A percentile compares a stretch with the other conserved stretches of the same genome.
phyloP scores from a whole-genome alignment of 2,113 vertebrate genomes.

The Phycodurus eques region DNA sequence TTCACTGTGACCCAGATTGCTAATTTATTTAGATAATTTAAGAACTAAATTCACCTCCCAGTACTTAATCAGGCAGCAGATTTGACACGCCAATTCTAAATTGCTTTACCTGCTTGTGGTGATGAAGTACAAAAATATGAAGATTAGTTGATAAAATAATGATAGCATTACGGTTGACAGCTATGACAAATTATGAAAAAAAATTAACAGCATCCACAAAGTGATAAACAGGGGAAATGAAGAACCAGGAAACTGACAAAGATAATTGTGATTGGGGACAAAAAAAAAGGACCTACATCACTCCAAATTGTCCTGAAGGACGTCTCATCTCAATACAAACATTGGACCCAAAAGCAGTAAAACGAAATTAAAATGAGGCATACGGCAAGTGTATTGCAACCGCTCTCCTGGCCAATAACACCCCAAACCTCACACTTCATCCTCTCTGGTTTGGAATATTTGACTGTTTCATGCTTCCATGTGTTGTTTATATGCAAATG shows the following conservation, averaged over 20 bases:
- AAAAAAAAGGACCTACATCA: conserved; percentile 5
- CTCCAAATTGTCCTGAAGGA: conserved; percentile 25
- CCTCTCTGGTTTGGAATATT: conserved; percentile 45
- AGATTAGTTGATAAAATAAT: conserved; percentile 18
- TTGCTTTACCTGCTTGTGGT: neutral
- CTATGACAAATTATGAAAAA: conserved; percentile 23
- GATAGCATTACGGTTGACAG: conserved; percentile 30
- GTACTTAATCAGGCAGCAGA: neutral
- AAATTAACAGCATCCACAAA: conserved; percentile 23
- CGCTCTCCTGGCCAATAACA: conserved; percentile 18
- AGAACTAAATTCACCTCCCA: neutral
- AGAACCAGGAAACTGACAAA: conserved; percentile 10
- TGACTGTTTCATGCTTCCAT: conserved; percentile 22
- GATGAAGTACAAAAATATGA: conserved; percentile 12
- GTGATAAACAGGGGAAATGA: conserved; percentile 26
- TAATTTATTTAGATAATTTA: neutral
- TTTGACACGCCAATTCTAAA: neutral
- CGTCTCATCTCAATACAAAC: conserved; percentile 38
- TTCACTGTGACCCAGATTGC: neutral
- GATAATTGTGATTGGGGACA: neutral
- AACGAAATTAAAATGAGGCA: conserved; percentile 44
- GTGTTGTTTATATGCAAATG: conserved; percentile 13
- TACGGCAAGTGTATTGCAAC: conserved; percentile 57
- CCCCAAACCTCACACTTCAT: conserved; percentile 38
- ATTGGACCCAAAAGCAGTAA: conserved; percentile 42